phyloP scores from a whole-genome alignment of 2,113 vertebrate species.

The Garra rufa region DNA sequence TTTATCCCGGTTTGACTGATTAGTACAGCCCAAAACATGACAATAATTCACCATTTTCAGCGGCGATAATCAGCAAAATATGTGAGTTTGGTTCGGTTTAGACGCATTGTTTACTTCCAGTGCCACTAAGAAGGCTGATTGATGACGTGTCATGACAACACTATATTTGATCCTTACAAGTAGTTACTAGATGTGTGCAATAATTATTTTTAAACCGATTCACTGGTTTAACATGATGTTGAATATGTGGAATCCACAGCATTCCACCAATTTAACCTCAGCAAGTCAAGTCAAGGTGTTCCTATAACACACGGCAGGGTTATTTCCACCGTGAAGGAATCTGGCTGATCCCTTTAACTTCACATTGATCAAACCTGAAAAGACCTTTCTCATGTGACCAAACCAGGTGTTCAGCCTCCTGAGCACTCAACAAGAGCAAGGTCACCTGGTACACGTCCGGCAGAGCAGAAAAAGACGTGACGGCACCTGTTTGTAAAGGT shows the following conservation, averaged over 20 bases:
- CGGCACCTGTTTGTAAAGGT: constrained; percentile 43
- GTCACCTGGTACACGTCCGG: constrained; percentile 32
- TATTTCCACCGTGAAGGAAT: constrained; percentile 1
- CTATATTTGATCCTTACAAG: background rate
- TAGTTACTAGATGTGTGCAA: background rate
- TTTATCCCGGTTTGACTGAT: no score
- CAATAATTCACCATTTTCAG: no score
- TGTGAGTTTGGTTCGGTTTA: no score
- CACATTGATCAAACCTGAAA: constrained; percentile 14
- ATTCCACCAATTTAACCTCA: background rate
- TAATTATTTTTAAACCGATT: background rate
- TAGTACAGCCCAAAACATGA: no score
- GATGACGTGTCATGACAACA: no score
- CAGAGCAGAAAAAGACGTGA: constrained; percentile 33
- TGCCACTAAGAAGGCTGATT: no score
- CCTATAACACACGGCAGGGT: background rate
- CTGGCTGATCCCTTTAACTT: constrained; percentile 5
- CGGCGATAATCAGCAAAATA: no score
- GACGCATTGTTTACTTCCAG: no score
- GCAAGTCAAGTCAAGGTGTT: background rate
- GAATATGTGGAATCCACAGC: background rate
- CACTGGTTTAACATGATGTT: background rate
- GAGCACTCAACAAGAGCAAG: background rate
- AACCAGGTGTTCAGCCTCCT: background rate
- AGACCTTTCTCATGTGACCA: constrained; percentile 21